Base-by-base conservation (phyloP, 2,888 invertebrate species). In the Lydus trimaculatus region DNA sequence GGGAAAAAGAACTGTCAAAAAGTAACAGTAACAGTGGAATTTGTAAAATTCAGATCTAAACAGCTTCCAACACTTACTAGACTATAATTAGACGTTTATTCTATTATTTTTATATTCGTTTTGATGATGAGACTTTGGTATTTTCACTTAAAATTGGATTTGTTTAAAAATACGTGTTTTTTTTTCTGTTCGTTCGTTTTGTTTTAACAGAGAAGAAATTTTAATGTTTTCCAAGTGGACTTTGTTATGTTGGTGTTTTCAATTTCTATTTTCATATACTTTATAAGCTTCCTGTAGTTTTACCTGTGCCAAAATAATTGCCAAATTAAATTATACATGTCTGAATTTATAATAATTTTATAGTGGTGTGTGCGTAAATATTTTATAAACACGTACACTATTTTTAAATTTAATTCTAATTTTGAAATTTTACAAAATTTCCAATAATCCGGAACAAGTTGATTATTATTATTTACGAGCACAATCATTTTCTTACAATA, bases 291-390 rank as follows among this genome's bases (percentile, higher is more conserved):
- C 43, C n/a, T 43, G 43, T 43, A 43, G 43, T 43, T 43, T 2
- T 43, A 43, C 43, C 43, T 43, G 43, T 43, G 43, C 43, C 43
- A 43, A 43, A 5, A 43, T 43, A 43, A 43, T 43, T 43, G 43
- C 43, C 43, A 43, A 43, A 43, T 43, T 43, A 43, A 43, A 43
- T 43, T 43, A 43, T 43, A 43, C 43, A 43, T 17, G 43, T 43
- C 43, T 43, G 43, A n/a, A n/a, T n/a, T n/a, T n/a, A n/a, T 43
- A 5, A 43, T 43, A 43, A 17, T 43, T 43, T n/a, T 13, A 43
- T 43, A n/a, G n/a, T n/a, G 28, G 2, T 4, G 28, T 28, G 28
- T 4, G 4, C 2, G 28, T 28, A 4, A 28, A 28, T 28, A 28
- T 28, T 43, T 43, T n/a, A n/a, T n/a, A n/a, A n/a, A n/a, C n/a